Percentiles rank a stretch among this genome's conserved stretches.
phyloP scores from a whole-genome alignment of 2,888 invertebrate genomes.

The Pandemis corylana region DNA sequence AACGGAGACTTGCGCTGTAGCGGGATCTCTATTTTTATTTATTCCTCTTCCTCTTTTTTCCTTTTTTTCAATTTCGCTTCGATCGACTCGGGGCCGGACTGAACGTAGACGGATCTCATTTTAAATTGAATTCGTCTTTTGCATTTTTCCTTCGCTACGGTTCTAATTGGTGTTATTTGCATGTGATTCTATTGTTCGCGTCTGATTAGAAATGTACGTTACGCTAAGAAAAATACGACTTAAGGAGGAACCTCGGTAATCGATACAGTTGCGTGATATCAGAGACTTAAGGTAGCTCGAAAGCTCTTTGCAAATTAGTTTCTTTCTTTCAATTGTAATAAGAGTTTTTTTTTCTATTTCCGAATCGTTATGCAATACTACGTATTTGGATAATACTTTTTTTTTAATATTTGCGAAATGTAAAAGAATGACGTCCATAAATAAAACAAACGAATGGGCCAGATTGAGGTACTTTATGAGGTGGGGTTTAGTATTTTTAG shows the following conservation, averaged over 20 bases:
- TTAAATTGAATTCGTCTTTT: constrained; percentile 81
- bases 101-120: constrained; percentile 83
- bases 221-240: constrained; percentile 56
- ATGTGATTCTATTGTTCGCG: constrained; percentile 73
- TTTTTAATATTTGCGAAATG: neutral
- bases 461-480: neutral
- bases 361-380: constrained; percentile 31
- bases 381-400: neutral
- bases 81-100: constrained; percentile 79
- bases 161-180: constrained; percentile 81
- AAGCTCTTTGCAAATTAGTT: constrained; percentile 74
- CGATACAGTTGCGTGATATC: constrained; percentile 73
- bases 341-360: constrained; percentile 50
- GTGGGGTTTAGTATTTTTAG: neutral
- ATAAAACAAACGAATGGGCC: neutral
- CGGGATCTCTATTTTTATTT: constrained; percentile 85
- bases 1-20: constrained; percentile 84
- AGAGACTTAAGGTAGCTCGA: constrained; percentile 65
- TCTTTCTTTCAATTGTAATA: constrained; percentile 41
- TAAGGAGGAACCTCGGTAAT: constrained; percentile 53
- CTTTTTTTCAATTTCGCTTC: constrained; percentile 80
- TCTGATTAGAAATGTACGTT: constrained; percentile 64
- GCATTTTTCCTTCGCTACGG: constrained; percentile 75
- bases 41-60: constrained; percentile 66
- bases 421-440: neutral